These are phyloP conservation scores for Meteorus cinctellus DNA, from an alignment of 2,888 invertebrate genomes.

Conservation along the genomic window DNA sequence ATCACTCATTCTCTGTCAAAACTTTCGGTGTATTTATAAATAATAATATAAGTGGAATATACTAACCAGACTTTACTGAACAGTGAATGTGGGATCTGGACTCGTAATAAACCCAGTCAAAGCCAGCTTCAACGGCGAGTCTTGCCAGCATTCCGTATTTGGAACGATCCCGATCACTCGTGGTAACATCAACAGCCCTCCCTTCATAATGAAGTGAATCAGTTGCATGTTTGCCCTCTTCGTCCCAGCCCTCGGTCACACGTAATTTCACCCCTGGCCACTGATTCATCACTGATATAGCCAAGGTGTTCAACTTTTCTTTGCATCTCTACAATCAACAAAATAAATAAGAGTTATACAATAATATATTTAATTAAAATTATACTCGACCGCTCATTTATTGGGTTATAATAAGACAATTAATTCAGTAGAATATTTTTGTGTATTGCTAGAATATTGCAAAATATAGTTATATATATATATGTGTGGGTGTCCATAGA, in stretches of 20 bases:
- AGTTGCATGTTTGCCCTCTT: constrained; percentile 84
- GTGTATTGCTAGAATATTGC: neutral
- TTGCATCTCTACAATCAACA: constrained; percentile 89
- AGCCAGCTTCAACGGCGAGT: constrained; percentile 96
- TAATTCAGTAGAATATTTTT: neutral
- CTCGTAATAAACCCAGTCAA: constrained; percentile 99
- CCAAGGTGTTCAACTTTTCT: constrained; percentile 94
- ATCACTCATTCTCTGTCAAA: too few species aligned
- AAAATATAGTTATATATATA: too few species aligned
- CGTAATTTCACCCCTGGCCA: constrained; percentile 96
- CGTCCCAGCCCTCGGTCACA: constrained; percentile 97
- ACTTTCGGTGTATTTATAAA: neutral
- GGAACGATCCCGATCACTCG: constrained; percentile 92
- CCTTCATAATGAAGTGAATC: constrained; percentile 97
- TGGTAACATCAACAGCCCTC: constrained; percentile 95
- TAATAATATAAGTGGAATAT: constrained; percentile 23
- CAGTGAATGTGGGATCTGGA: constrained; percentile 96
- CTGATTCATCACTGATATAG: constrained; percentile 97
- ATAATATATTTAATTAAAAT: neutral
- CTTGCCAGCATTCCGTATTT: constrained; percentile 97
- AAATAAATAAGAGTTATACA: neutral
- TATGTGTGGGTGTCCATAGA: constrained; percentile 10
- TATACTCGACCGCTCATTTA: neutral
- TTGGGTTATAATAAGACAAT: constrained; percentile 33
- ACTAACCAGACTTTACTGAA: constrained; percentile 96